These are phyloP conservation scores for Megathymus violae DNA, from an alignment of 1,140 invertebrate species.

Conservation along the genomic window DNA sequence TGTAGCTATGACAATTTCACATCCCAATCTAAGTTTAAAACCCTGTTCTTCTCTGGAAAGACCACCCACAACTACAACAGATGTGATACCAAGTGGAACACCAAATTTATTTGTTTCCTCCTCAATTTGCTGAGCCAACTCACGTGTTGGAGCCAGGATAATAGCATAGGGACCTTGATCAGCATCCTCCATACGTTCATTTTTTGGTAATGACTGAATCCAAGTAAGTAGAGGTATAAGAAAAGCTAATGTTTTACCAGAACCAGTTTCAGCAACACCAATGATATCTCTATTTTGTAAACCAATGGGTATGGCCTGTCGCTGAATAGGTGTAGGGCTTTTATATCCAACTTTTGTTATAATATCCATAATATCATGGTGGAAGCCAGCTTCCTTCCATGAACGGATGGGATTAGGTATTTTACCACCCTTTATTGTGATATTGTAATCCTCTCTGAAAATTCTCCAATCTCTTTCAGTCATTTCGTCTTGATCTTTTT, in stretches of 20 bases:
- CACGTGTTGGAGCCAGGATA: slow-evolving; percentile 98
- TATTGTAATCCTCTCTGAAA: slow-evolving; percentile 99
- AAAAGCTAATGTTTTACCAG: slow-evolving; percentile 99
- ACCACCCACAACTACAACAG: slow-evolving; percentile 99
- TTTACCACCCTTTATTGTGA: slow-evolving; percentile 98
- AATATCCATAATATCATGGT: slow-evolving; percentile 96
- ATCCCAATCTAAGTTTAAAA: slow-evolving; percentile 97
- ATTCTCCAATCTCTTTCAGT: slow-evolving; percentile 99
- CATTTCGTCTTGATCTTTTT: slow-evolving; percentile 98
- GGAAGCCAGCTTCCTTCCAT: slow-evolving; percentile 98
- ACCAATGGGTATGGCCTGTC: slow-evolving; percentile 99
- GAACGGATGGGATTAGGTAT: slow-evolving; percentile 98
- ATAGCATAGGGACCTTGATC: slow-evolving; percentile 99
- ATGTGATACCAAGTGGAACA: slow-evolving; percentile 95
- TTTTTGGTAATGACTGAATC: slow-evolving; percentile 99
- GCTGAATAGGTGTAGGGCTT: slow-evolving; percentile 99
- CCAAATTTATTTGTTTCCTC: slow-evolving; percentile 99
- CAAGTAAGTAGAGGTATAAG: slow-evolving; percentile 98
- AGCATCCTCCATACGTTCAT: slow-evolving; percentile 94
- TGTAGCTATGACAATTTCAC: slow-evolving; percentile 99
- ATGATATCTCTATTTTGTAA: slow-evolving; percentile 99
- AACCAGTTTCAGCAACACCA: slow-evolving; percentile 99
- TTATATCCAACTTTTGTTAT: slow-evolving; percentile 98
- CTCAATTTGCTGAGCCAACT: slow-evolving; percentile 99
- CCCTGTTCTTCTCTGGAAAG: slow-evolving; percentile 99